phyloP scores from a whole-genome alignment of 2,888 invertebrate species.

The Gryllus longicercus region DNA sequence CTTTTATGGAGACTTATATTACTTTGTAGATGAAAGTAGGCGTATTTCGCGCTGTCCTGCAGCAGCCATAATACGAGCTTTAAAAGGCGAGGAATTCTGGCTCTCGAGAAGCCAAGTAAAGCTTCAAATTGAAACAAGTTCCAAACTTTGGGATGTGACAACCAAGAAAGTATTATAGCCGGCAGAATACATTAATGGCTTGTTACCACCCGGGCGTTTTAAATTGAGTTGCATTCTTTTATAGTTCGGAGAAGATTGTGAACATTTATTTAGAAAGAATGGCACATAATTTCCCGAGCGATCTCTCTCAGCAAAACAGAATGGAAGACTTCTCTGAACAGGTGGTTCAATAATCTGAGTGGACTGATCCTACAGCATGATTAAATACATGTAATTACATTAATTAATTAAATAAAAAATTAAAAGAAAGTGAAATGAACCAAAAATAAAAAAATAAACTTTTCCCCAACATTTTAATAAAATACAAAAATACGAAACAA shows the following conservation, averaged over 20 bases:
- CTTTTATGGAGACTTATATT: conserved; percentile 30
- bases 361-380: no score
- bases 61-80: neutral
- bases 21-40: conserved; percentile 26
- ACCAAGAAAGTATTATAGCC: neutral
- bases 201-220: neutral
- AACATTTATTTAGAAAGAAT: neutral
- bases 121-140: neutral
- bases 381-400: no score
- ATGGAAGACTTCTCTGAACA: no score
- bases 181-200: neutral
- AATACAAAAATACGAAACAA: no score
- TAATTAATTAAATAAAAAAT: no score
- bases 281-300: no score
- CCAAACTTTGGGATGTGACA: neutral
- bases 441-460: no score
- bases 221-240: neutral
- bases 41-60: conserved; percentile 5
- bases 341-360: no score
- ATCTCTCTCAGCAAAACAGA: no score
- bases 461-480: no score
- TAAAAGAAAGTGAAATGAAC: no score
- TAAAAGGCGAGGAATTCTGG: neutral
- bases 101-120: neutral
- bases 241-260: neutral